A percentile compares a stretch with the other conserved stretches of the same genome.
Conservation (phyloP, 1,140 invertebrate genomes). For the Liolophura sinensis region DNA sequence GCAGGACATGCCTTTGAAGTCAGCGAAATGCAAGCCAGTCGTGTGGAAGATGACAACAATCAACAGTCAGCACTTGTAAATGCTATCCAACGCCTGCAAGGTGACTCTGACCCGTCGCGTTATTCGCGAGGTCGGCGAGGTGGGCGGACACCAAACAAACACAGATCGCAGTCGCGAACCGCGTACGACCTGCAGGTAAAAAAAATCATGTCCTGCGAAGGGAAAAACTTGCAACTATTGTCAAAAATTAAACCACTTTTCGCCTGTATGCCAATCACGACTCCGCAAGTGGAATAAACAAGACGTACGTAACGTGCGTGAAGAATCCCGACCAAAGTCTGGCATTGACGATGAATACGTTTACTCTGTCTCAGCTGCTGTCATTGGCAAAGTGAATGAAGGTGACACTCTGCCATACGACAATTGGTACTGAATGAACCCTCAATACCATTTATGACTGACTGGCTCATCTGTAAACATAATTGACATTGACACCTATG, state of each 20-base stretch:
- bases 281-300: no score
- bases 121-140: neutral
- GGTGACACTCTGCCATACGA: constrained; percentile 1
- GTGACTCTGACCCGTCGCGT: neutral
- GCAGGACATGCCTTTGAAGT: no score
- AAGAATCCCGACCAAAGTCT: neutral
- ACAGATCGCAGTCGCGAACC: neutral
- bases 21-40: no score
- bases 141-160: neutral
- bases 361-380: neutral
- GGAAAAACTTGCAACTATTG: neutral
- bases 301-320: neutral
- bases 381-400: neutral
- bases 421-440: neutral
- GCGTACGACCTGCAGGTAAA: neutral
- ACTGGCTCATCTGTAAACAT: no score
- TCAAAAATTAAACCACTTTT: constrained; percentile 1
- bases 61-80: neutral
- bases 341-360: constrained; percentile 1
- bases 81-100: neutral
- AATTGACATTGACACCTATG: no score
- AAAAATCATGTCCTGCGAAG: neutral
- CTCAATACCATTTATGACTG: neutral
- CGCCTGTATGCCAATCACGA: no score
- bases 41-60: no score